Conservation (phyloP, 2,113 vertebrate species). For the Vidua chalybeata region DNA sequence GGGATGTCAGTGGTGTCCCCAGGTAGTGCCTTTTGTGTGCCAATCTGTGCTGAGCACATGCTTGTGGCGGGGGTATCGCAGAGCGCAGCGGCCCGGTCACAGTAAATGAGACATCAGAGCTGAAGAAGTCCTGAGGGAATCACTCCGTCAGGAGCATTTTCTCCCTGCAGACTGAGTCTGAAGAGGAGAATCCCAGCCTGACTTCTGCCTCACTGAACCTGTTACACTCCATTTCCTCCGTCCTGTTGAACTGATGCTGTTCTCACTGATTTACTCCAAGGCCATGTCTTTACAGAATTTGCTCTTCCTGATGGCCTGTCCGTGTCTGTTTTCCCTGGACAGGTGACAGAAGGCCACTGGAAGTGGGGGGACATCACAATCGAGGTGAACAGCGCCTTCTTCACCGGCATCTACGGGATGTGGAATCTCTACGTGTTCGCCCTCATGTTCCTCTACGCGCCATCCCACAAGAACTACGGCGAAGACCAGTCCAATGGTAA, state of each 20-base stretch:
- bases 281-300: background rate
- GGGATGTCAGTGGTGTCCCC: conserved; percentile 24
- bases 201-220: background rate
- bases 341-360: conserved; percentile 97
- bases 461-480: conserved; percentile 95
- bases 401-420: conserved; percentile 98
- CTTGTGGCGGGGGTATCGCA: accelerated
- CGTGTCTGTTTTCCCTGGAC: background rate
- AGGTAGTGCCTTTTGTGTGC: conserved; percentile 41
- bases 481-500: conserved; percentile 87
- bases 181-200: background rate
- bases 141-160: background rate
- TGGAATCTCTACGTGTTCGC: conserved; percentile 99
- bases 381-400: conserved; percentile 95
- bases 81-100: accelerated
- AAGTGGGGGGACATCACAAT: conserved; percentile 91
- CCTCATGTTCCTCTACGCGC: conserved; percentile 97
- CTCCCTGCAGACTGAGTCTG: background rate
- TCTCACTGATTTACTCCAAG: background rate
- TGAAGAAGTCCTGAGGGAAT: background rate
- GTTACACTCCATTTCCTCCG: background rate
- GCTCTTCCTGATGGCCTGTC: background rate
- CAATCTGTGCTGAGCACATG: background rate
- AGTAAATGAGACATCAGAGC: background rate
- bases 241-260: background rate